These are phyloP conservation scores for Oncorhynchus tshawytscha DNA, from an alignment of 2,113 vertebrate genomes.

Conservation along the genomic window DNA sequence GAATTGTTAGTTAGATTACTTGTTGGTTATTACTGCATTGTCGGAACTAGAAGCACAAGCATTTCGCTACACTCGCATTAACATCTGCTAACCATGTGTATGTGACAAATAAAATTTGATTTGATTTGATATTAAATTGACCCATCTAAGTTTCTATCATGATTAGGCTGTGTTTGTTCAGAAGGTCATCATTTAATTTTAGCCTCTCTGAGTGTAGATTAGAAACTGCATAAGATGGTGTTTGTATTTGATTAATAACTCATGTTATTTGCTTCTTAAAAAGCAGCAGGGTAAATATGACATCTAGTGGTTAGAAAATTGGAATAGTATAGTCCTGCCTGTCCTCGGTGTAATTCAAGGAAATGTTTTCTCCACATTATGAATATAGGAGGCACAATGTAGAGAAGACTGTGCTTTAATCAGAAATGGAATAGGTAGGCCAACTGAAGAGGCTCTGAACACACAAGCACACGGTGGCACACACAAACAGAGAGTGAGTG, in stretches of 20 bases:
- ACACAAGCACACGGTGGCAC: not conserved
- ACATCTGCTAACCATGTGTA: too few species aligned
- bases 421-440: too few species aligned
- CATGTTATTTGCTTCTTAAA: not conserved
- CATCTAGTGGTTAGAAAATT: constrained; percentile 61
- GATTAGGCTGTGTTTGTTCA: not conserved
- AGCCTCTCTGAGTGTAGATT: not conserved
- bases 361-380: not conserved
- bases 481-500: not conserved
- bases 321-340: not conserved
- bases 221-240: not conserved
- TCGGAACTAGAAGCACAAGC: too few species aligned
- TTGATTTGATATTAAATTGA: too few species aligned
- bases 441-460: not conserved
- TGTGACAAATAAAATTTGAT: too few species aligned
- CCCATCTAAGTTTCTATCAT: not conserved
- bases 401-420: too few species aligned
- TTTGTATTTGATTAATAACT: not conserved
- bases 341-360: not conserved
- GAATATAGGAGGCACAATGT: too few species aligned
- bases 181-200: not conserved
- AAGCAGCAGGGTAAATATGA: constrained; percentile 47
- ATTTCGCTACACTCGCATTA: too few species aligned
- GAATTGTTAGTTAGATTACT: too few species aligned
- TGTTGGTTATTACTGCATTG: too few species aligned